Conservation (phyloP, 2,113 vertebrate genomes). For the Brachyistius frenatus region DNA sequence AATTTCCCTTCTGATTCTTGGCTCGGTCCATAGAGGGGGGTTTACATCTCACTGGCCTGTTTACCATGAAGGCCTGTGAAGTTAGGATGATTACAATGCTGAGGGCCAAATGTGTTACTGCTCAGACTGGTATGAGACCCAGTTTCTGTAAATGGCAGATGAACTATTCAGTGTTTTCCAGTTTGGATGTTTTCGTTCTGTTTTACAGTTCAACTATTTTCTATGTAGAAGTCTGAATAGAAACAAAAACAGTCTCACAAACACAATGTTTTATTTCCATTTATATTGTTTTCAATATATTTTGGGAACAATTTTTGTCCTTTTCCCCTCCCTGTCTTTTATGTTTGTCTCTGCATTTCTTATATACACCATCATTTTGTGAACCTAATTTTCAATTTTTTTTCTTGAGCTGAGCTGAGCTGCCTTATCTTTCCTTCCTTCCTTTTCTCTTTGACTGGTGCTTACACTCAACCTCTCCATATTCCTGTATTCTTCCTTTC, state of each 20-base stretch:
- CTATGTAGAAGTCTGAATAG: not conserved
- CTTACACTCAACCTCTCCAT: conserved; percentile 56
- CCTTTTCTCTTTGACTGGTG: conserved; percentile 72
- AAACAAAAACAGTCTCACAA: conserved; percentile 31
- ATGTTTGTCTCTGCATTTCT: conserved; percentile 30
- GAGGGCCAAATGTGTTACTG: conserved; percentile 64
- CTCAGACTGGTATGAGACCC: conserved; percentile 52
- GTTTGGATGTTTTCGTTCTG: conserved; percentile 35
- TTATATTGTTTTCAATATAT: conserved; percentile 17
- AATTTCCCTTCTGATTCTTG: conserved; percentile 77
- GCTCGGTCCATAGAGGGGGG: conserved; percentile 53
- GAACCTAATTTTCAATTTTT: conserved; percentile 54
- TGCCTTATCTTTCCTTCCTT: conserved; percentile 41
- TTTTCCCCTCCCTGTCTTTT: not conserved
- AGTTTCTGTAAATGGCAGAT: conserved; percentile 39
- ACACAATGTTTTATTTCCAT: conserved; percentile 8
- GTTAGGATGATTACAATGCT: conserved; percentile 72
- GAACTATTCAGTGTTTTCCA: conserved; percentile 34
- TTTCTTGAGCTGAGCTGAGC: conserved; percentile 15
- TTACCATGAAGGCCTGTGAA: conserved; percentile 65
- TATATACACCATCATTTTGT: conserved; percentile 48
- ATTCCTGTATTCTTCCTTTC: conserved; percentile 60
- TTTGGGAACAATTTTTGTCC: not conserved
- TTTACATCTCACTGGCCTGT: conserved; percentile 64
- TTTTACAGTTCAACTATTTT: conserved; percentile 10